Evolutionary conservation across 2,797 vertebrate species (phyloP), one percentile per base, ranked within the genome.

Genomic region (Rhabdomys pumilio): DNA sequence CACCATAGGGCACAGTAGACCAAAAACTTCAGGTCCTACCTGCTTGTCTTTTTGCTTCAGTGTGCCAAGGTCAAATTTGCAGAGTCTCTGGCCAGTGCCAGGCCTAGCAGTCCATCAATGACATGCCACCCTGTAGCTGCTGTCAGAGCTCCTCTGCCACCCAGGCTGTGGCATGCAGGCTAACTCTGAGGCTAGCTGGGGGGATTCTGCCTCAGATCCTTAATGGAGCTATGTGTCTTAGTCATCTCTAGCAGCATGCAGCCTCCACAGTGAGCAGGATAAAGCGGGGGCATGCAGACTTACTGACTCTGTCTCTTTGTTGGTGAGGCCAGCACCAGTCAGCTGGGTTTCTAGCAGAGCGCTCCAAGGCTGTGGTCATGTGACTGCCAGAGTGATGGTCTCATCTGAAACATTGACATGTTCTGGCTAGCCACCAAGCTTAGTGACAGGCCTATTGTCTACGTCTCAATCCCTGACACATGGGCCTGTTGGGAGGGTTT

Each of bases 11-110:
- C 67, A 53, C 26, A 61, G 38, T 34, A 38, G 44, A 44, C 15
- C 73, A 3, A 26, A 50, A 4, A 17, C 26, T 57, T 63, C 19
- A 0, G 13, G 31, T 65, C 3, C 67, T 41, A 4, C 53, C 67
- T 13, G 41, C 22, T 59, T 20, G 1, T 1, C 17, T 24, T 41
- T 83, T 10, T 67, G 19, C 6, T 13, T 47, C 31, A 1, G 73
- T 0, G 0, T 4, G 10, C 14, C 85, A 3, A 50, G 44, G 22
- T 82, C 79, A 1, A 2, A 34, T 0, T 0, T 38, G 34, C 5
- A 0, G 10, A 2, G 55, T 31, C n/a, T 41, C 53, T 1, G 38
- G 24, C 17, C 10, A 44, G 17, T 3, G 0, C 41, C 22, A 11
- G 89, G 59, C 50, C 26, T 6, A 12, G 47, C 3, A 0, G 3